phyloP scores from a whole-genome alignment of 2,797 vertebrate genomes.

The Megaceryle alcyon region DNA sequence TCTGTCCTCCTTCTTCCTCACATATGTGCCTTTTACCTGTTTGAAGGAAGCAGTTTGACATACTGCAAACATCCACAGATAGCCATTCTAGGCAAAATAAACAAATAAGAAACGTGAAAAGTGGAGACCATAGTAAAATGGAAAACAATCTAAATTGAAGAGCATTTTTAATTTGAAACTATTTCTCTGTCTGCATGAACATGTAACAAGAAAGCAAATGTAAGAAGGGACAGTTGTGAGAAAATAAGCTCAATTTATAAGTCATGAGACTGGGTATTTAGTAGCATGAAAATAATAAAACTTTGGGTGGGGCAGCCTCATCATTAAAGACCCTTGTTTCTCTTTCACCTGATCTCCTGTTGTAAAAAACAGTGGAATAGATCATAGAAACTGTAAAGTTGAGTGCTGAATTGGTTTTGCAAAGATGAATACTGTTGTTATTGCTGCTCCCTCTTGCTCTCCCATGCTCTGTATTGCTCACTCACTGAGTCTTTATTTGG shows the following conservation, averaged over 20 bases:
- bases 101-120: neutral
- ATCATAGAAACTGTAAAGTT: constrained; percentile 58
- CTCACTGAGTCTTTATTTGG: neutral
- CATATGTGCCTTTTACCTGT: neutral
- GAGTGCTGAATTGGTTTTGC: constrained; percentile 34
- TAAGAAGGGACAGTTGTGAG: neutral
- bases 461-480: neutral
- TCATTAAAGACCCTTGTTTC: constrained; percentile 17
- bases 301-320: neutral
- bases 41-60: constrained; percentile 43
- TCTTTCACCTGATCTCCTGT: constrained; percentile 37
- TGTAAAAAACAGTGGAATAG: constrained; percentile 59
- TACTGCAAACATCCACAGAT: neutral
- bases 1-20: neutral
- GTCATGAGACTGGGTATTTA: neutral
- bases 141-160: constrained; percentile 5
- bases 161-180: constrained; percentile 50
- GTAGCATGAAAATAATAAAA: neutral
- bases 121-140: neutral
- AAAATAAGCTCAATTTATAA: constrained; percentile 41
- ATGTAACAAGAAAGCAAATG: constrained; percentile 47
- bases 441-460: neutral
- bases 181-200: neutral
- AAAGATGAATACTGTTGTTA: constrained; percentile 38
- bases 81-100: neutral